These are phyloP conservation scores for Hemicentrotus pulcherrimus DNA, from an alignment of 35 echinoderm and acorn worm species.

Conservation along the genomic window DNA sequence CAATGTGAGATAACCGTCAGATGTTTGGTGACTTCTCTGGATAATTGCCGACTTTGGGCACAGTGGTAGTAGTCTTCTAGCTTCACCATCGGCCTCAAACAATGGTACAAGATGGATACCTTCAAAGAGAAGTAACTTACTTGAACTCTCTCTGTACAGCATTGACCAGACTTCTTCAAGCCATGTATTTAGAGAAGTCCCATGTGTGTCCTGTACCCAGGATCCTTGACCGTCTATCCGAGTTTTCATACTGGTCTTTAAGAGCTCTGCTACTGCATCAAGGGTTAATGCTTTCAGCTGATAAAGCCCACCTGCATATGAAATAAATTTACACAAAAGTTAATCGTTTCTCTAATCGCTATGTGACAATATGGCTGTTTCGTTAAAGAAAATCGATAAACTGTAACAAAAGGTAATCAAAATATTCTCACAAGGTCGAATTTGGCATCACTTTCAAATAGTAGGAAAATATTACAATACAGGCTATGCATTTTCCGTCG, in stretches of 20 bases:
- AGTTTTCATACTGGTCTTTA: neutral
- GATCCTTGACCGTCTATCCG: neutral
- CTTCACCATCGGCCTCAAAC: neutral
- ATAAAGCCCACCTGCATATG: neutral
- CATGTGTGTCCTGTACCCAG: neutral
- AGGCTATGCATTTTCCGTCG: too few species aligned
- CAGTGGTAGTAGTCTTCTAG: constrained; percentile 17
- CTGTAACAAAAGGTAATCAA: neutral
- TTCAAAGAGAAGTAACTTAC: constrained; percentile 17
- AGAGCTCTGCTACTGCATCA: neutral
- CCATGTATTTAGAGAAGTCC: neutral
- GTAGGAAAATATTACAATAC: neutral
- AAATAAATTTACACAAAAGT: neutral
- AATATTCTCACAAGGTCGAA: too few species aligned
- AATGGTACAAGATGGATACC: constrained; percentile 48
- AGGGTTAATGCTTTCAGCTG: neutral
- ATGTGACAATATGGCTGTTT: neutral
- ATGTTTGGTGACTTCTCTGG: neutral
- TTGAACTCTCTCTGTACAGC: neutral
- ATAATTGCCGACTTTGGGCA: constrained; percentile 19
- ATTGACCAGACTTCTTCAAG: constrained; percentile 43
- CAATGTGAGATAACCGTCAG: neutral
- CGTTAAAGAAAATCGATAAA: too few species aligned
- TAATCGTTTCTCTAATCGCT: neutral
- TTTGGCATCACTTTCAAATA: too few species aligned